phyloP scores from a whole-genome alignment of 2,113 vertebrate genomes.

The Anarhynchus alexandrinus region DNA sequence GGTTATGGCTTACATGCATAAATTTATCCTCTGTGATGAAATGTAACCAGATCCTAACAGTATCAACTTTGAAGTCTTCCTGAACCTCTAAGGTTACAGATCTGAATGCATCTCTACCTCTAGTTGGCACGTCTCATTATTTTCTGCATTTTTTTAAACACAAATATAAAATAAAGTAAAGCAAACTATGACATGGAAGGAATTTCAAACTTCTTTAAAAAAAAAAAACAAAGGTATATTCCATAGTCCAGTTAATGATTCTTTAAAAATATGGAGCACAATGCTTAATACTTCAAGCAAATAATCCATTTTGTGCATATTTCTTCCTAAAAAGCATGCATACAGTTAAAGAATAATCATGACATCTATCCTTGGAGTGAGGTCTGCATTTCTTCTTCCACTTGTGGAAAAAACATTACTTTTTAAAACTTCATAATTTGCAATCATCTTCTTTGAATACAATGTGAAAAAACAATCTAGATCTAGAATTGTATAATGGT shows the following conservation, averaged over 20 bases:
- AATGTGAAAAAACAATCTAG: neutral
- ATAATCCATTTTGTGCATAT: neutral
- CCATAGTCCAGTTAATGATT: neutral
- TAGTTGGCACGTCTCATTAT: constrained; percentile 9
- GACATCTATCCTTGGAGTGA: neutral
- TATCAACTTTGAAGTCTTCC: constrained; percentile 74
- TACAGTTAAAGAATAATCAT: neutral
- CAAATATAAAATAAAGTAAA: constrained; percentile 13
- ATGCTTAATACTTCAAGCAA: neutral
- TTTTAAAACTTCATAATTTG: neutral
- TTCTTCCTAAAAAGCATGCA: neutral
- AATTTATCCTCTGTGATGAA: constrained; percentile 65
- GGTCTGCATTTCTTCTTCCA: neutral
- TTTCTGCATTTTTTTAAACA: neutral
- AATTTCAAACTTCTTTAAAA: constrained; percentile 2
- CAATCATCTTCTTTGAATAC: neutral
- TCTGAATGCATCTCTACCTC: constrained; percentile 59
- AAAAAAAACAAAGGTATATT: neutral
- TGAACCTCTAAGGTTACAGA: constrained; percentile 64
- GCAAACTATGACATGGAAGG: neutral
- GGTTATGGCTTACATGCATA: constrained; percentile 61
- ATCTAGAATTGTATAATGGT: neutral
- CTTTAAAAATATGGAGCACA: neutral
- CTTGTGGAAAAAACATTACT: neutral
- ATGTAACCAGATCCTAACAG: constrained; percentile 69